phyloP scores from a whole-genome alignment of 2,797 vertebrate species.

The Anolis apletophallus region DNA sequence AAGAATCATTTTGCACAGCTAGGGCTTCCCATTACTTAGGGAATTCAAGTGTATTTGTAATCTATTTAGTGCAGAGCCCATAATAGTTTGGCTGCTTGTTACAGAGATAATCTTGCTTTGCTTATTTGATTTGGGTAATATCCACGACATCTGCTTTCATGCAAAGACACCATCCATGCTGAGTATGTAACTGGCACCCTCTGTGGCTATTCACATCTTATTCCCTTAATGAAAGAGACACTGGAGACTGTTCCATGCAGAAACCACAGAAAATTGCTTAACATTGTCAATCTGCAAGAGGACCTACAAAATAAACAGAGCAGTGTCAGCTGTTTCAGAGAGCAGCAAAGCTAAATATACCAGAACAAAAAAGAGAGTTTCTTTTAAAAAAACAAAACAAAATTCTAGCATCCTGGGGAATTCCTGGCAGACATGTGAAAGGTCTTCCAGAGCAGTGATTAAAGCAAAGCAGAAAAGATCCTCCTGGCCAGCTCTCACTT shows the following conservation, averaged over 20 bases:
- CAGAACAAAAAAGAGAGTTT: background rate
- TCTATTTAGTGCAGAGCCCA: conserved; percentile 59
- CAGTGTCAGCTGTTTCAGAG: conserved; percentile 24
- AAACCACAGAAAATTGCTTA: conserved; percentile 64
- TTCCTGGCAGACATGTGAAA: background rate
- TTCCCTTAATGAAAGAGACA: conserved; percentile 69
- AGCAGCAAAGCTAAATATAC: conserved; percentile 33
- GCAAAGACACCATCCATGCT: conserved; percentile 51
- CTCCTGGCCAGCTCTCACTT: conserved; percentile 10
- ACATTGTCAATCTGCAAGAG: conserved; percentile 55
- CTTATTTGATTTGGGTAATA: conserved; percentile 72
- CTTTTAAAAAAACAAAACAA: background rate
- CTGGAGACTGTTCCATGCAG: conserved; percentile 64
- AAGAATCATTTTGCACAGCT: conserved; percentile 32
- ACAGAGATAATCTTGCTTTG: conserved; percentile 68
- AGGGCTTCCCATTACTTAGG: conserved; percentile 48
- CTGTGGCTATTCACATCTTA: conserved; percentile 70
- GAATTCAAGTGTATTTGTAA: conserved; percentile 15
- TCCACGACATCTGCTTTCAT: conserved; percentile 73
- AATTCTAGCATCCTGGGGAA: background rate
- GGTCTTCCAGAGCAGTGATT: background rate
- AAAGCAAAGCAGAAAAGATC: conserved; percentile 27
- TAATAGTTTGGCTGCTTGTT: conserved; percentile 48
- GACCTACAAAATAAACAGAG: conserved; percentile 48
- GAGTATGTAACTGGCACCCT: conserved; percentile 58